Conservation (phyloP, 2,888 invertebrate genomes). For the Choristoneura rosaceana region DNA sequence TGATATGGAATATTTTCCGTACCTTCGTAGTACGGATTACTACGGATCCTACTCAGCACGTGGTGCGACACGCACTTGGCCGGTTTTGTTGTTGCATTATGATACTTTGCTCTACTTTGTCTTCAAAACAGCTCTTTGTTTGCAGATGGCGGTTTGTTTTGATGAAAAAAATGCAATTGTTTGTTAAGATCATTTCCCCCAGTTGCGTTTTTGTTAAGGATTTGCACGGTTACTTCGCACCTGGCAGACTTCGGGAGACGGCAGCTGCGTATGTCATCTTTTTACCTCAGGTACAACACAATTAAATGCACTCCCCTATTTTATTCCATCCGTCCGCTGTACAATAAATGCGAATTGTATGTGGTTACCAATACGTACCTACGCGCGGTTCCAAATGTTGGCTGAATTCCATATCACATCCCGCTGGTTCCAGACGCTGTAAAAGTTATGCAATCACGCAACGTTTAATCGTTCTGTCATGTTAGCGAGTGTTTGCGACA, state of each 20-base stretch:
- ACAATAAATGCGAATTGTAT: slow-evolving; percentile 32
- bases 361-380: slow-evolving; percentile 18
- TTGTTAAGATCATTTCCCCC: slow-evolving; percentile 27
- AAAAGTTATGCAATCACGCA: slow-evolving; percentile 39
- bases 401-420: slow-evolving; percentile 48
- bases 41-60: too few relatives aligned
- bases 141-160: background rate
- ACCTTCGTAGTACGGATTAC: too few relatives aligned
- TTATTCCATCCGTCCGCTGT: slow-evolving; percentile 16
- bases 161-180: background rate
- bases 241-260: slow-evolving; percentile 41
- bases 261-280: slow-evolving; percentile 62
- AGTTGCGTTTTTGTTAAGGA: slow-evolving; percentile 30
- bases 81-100: background rate
- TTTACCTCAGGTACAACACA: slow-evolving; percentile 46
- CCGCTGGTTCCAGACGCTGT: slow-evolving; percentile 29
- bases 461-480: slow-evolving; percentile 30
- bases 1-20: too few relatives aligned
- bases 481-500: slow-evolving; percentile 26
- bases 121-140: background rate
- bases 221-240: slow-evolving; percentile 35
- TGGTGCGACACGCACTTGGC: too few relatives aligned
- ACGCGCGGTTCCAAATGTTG: slow-evolving; percentile 42
- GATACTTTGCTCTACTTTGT: background rate
- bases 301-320: slow-evolving; percentile 42